A percentile compares a stretch with the other conserved stretches of the same genome.
Conservation (phyloP, 2,888 invertebrate genomes). For the Rotaria magnacalcarata region DNA sequence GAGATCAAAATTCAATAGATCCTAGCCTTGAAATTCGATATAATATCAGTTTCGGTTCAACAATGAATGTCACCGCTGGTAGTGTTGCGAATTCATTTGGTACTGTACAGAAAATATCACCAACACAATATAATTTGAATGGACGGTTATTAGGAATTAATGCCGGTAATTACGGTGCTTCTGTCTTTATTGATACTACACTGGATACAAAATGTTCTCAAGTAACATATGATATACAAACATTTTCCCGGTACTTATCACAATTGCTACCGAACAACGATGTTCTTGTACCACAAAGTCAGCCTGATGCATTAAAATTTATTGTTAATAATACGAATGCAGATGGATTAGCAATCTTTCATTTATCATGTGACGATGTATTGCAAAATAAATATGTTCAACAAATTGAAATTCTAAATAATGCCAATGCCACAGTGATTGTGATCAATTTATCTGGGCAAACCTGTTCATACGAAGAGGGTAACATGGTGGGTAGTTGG, state of each 20-base stretch:
- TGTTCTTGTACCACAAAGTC: background rate
- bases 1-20: background rate
- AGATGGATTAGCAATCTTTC: background rate
- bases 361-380: background rate
- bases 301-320: background rate
- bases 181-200: background rate
- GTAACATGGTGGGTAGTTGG: background rate
- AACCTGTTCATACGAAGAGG: background rate
- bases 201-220: background rate
- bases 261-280: background rate
- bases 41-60: background rate
- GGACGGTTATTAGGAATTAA: background rate
- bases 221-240: background rate
- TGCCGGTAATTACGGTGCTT: background rate
- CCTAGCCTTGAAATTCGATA: background rate
- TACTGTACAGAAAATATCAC: no score
- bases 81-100: background rate
- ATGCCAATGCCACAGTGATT: background rate
- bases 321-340: background rate
- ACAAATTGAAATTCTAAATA: background rate
- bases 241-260: background rate
- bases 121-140: no score
- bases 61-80: background rate
- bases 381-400: background rate
- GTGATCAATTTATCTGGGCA: background rate